Base-by-base conservation (phyloP, 1,140 invertebrate genomes). In the Dendroctonus ponderosae region DNA sequence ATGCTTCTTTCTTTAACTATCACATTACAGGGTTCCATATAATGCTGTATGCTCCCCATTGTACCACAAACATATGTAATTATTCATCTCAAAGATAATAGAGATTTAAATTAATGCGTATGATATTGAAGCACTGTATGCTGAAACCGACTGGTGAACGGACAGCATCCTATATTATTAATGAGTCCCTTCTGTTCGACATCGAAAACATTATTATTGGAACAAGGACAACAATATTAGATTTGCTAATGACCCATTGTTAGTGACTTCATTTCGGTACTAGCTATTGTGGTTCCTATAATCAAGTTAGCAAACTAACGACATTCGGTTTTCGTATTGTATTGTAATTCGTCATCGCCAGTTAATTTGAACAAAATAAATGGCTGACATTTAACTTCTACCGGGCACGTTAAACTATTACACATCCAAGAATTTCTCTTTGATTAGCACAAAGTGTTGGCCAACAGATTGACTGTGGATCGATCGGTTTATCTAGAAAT, bases 21-120 rank as follows among this genome's bases (percentile, higher is more conserved):
- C 3, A 26, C 26, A 26, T 26, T 26, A 26, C 26, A 26, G 26
- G 26, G 26, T 26, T 26, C 26, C 1, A 26, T 26, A 3, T 26
- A 26, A 26, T 26, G 3, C 26, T 26, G 26, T 26, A 26, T 26
- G 26, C 26, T 26, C 26, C 26, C 26, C 26, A 26, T 26, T 26
- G 26, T 26, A 26, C 26, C 26, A 3, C 53, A 56, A 83, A 92
- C 96, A 92, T 94, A 83, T 86, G 84, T 80, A 46, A 42, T n/a
- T 38, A 44, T 62, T 43, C 14, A 43, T 42, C 65, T 65, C 64
- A 8, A 48, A 56, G 50, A 37, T 59, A 38, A 57, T 67, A 41
- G 9, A 26, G 26, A 26, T 26, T 26, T 26, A 26, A 26, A 46
- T 46, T 9, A 46, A 46, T 46, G 9, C 9, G 41, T 26, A 26